Conservation (phyloP, 2,888 invertebrate species). For the Ecliptopera silaceata region DNA sequence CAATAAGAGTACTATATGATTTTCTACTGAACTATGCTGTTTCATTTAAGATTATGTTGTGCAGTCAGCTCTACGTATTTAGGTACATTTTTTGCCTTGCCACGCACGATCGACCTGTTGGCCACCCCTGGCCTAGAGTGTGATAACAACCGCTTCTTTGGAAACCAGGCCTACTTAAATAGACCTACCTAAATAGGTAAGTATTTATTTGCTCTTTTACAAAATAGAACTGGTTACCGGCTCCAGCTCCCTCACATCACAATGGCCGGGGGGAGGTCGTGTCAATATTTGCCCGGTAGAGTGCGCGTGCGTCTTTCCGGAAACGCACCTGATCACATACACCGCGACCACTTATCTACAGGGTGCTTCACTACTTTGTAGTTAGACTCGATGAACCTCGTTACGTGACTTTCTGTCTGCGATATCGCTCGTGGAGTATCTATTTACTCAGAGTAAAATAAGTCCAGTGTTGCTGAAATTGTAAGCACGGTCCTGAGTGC, state of each 20-base stretch:
- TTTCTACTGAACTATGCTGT: no score
- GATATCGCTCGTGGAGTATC: no score
- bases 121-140: no score
- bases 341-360: constrained; percentile 29
- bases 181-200: neutral
- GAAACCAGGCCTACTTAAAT: neutral
- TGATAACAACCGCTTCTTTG: neutral
- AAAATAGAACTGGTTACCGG: constrained; percentile 18
- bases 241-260: constrained; percentile 18
- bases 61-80: no score
- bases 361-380: constrained; percentile 8
- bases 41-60: no score
- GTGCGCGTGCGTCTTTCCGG: constrained; percentile 58
- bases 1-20: no score
- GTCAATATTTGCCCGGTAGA: constrained; percentile 59
- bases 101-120: no score
- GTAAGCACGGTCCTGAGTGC: no score
- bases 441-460: no score
- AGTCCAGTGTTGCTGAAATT: no score
- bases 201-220: constrained; percentile 15
- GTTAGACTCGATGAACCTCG: neutral
- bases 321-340: constrained; percentile 66
- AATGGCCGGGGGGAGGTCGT: constrained; percentile 39
- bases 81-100: no score
- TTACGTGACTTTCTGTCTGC: neutral